Evolutionary conservation across 1,140 invertebrate species (phyloP), one percentile per base, ranked within the genome.

Genomic region (Drosophila cardini): DNA sequence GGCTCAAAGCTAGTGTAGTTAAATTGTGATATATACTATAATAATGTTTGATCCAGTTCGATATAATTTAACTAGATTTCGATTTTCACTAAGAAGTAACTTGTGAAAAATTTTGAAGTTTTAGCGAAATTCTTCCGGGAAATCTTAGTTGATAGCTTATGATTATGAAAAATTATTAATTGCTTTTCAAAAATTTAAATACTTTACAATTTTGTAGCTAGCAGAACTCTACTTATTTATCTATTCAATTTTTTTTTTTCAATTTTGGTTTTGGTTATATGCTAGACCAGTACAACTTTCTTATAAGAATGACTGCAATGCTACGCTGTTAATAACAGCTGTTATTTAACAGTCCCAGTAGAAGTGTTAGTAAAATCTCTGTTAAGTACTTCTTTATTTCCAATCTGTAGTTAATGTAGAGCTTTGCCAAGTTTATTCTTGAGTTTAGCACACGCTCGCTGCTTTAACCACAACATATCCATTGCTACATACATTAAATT

Each of bases 381-480:
- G 21, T 4, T 26, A 26, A 26, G 21, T 26, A n/a, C n/a, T n/a
- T 26, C 4, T 2, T 11, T 9, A 8, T 43, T 15, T 43, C 42
- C 4, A 26, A 4, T 26, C 2, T 26, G 21, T 26, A n/a, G n/a
- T n/a, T n/a, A n/a, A 0, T 38, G 9, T 45, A 34, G 26, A 55
- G 55, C 48, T 69, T 55, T 48, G 15, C 34, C 42, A 15, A 46
- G 38, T 53, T 58, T 26, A 26, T 26, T 26, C 5, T 15, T 67
- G 36, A 65, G 69, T 64, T 69, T 43, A 61, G 30, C n/a, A 40
- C 48, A 52, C 48, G 16, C 18, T 42, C 11, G 16, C 15, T 40
- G 34, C 26, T 46, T 58, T 3, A 13, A 4, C 21, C 69, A 71
- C 50, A 60, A 60, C 53, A 72, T 68, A 42, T 58, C 45, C 63